A percentile compares a stretch with the other conserved stretches of the same genome.
phyloP scores from a whole-genome alignment of 2,888 invertebrate genomes.

The Eupithecia exiguata region DNA sequence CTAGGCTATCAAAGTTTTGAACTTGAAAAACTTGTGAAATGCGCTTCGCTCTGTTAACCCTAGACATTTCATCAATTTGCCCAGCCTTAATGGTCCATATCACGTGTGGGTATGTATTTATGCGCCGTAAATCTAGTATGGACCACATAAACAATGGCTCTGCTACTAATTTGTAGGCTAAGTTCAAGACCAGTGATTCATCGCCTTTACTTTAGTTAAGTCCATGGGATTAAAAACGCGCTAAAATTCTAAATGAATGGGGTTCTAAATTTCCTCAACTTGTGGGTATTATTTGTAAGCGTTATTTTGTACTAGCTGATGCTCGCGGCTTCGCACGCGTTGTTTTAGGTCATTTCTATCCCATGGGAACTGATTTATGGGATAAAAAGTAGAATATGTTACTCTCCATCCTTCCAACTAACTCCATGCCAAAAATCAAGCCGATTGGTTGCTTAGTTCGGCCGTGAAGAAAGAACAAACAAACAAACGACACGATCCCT shows the following conservation, averaged over 20 bases:
- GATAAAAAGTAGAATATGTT: too few relatives aligned
- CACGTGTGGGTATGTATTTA: slow-evolving; percentile 56
- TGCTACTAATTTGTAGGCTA: slow-evolving; percentile 38
- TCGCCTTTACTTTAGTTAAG: not conserved
- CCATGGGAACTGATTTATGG: too few relatives aligned
- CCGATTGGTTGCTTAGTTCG: too few relatives aligned
- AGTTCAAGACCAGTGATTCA: slow-evolving; percentile 23
- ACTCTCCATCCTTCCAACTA: too few relatives aligned
- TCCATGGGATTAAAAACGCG: not conserved
- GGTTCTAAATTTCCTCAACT: not conserved
- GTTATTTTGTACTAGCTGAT: not conserved
- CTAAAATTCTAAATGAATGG: not conserved
- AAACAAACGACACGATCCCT: too few relatives aligned
- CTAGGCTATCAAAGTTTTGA: not conserved
- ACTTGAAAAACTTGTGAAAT: slow-evolving; percentile 1
- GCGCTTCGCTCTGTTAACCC: not conserved
- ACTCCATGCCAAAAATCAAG: too few relatives aligned
- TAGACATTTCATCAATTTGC: slow-evolving; percentile 9
- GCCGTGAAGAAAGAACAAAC: too few relatives aligned
- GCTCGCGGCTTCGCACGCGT: too few relatives aligned
- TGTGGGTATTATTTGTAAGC: not conserved
- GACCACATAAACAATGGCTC: slow-evolving; percentile 23
- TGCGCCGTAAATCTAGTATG: slow-evolving; percentile 51
- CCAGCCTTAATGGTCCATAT: slow-evolving; percentile 13
- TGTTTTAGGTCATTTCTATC: too few relatives aligned